Evolutionary conservation across 1,140 invertebrate species (phyloP), one percentile per base, ranked within the genome.

Genomic region (Achatina immaculata): DNA sequence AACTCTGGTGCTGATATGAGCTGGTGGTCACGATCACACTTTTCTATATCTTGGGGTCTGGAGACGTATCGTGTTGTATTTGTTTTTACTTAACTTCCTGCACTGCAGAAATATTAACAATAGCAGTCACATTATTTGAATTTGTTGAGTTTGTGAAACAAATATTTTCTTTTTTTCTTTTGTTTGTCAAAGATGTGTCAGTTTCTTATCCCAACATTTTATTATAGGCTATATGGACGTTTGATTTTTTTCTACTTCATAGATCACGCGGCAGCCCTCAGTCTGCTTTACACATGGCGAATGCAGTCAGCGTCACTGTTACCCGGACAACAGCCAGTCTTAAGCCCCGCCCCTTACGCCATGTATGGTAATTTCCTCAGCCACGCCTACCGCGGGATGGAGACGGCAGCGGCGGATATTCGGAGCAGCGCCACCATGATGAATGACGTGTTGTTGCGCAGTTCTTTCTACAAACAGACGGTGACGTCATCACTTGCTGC

Each of bases 251-350:
- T 51, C 48, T 51, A 28, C 42, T 51, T 55, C 55, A 48, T 68
- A 80, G 78, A 80, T 48, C 78, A 80, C 68, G 78, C 78, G 21
- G 78, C 78, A 7, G 78, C 78, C 31, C 68, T 80, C 31, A 80
- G 78, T 42, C 68, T 80, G 34, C 78, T 80, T 3, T 80, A 80
- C 45, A 80, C 38, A n/a, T 80, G 66, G 78, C 42, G 78, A 38
- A 80, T 80, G 78, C 78, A 80, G 28, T 80, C 78, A 11, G 78
- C 78, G 78, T 71, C 78, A 7, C n/a, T 80, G 66, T 80, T 80
- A 48, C 78, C 78, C 31, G 78, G 78, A n/a, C 78, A 80, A 72
- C 78, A 66, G 34, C 40, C 78, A 21, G 28, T 66, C 38, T 4
- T 80, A 1, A 48, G 21, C 38, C 78, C 78, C 2, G 14, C 65